Evolutionary conservation across 2,888 invertebrate species (phyloP).

Genomic region (Sphecodes monilicornis): DNA sequence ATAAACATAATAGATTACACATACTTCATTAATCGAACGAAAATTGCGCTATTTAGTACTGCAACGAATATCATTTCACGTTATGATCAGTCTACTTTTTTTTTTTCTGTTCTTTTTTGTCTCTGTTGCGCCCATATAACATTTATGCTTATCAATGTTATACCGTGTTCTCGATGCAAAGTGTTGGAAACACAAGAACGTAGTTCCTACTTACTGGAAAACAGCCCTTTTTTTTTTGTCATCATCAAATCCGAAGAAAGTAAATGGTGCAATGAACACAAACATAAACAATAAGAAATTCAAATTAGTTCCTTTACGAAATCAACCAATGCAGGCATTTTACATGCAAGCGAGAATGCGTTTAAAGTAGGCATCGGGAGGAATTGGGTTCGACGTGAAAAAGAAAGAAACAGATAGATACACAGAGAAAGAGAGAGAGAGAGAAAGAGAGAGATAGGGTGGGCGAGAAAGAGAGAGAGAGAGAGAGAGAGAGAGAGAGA

Average conservation of each 20-base stretch:
- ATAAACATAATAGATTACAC: constrained; percentile 21
- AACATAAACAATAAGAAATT: constrained; percentile 90
- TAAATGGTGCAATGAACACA: constrained; percentile 86
- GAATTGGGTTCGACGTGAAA: constrained; percentile 39
- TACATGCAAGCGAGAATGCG: constrained; percentile 84
- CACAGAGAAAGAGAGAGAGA: constrained; percentile 35
- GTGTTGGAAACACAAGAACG: constrained; percentile 76
- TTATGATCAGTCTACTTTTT: constrained; percentile 6
- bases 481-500: constrained; percentile 34
- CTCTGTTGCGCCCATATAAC: constrained; percentile 64
- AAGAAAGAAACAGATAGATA: constrained; percentile 37
- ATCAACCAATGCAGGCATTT: constrained; percentile 84
- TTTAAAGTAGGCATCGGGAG: constrained; percentile 79
- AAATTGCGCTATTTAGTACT: constrained; percentile 63
- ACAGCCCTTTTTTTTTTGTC: constrained; percentile 87
- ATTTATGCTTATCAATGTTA: constrained; percentile 51
- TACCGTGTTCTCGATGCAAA: constrained; percentile 71
- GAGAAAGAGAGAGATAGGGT: constrained; percentile 27
- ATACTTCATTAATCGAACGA: constrained; percentile 55
- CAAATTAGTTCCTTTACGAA: constrained; percentile 85
- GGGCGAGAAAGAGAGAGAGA: constrained; percentile 26
- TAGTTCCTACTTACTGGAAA: constrained; percentile 89
- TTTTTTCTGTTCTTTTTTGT: constrained; percentile 35
- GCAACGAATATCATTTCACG: constrained; percentile 58
- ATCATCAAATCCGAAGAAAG: constrained; percentile 87